Evolutionary conservation across 2,113 vertebrate species (phyloP), one percentile per base, ranked within the genome.

Genomic region (Emydocephalus ijimae): DNA sequence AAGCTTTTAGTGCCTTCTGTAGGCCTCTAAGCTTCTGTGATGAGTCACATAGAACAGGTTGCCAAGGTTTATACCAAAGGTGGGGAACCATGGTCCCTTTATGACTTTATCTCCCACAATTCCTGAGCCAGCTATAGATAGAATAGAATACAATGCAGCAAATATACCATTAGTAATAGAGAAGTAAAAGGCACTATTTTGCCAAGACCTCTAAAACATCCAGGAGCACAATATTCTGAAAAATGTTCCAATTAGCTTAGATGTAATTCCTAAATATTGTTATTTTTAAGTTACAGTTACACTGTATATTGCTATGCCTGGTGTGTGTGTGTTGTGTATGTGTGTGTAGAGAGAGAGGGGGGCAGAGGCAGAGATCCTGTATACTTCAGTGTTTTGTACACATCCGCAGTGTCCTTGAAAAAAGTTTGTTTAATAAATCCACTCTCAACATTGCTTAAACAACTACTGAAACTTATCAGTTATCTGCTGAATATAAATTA

Each of bases 381-480:
- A 86, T 94, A 89, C 94, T 85, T 93, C 29, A 92, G 69, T 39
- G 8, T 92, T 91, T 45, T 6, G 7, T 90, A n/a, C 54, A 14
- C 43, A 91, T 74, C 87, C 59, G 23, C 92, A 64, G 93, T 92
- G 55, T 93, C 95, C 88, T 89, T 91, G 88, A 91, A 94, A 18
- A 81, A 39, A 57, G n/a, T 85, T 85, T 88, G 89, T 59, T 93
- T 89, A 91, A 29, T 91, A 81, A 93, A 90, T 87, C 93, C 90
- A 94, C 95, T 91, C 94, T 95, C 86, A 15, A 29, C 91, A 4
- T 93, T 94, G 12, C 92, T 54, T 93, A 0, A 92, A 56, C 90
- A 94, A 34, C 88, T 93, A 45, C n/a, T 95, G 91, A 92, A 94
- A 95, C 90, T 93, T 92, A 64, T 94, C 87, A 48, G 21, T 54